These are phyloP conservation scores for Xestia sexstrigata DNA, from an alignment of 2,888 invertebrate genomes.

Conservation along the genomic window DNA sequence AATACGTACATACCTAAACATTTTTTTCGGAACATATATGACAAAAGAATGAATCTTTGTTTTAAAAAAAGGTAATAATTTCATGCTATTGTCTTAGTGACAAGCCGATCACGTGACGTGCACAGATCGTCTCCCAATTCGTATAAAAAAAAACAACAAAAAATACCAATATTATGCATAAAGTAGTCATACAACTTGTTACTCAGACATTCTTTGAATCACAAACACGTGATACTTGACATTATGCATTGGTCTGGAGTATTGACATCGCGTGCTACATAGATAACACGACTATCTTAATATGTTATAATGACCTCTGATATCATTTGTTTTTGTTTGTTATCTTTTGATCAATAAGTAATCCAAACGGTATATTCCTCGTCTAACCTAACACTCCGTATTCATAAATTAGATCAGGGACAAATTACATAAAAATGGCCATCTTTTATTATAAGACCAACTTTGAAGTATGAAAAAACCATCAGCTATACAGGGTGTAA, in stretches of 20 bases:
- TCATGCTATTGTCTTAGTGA: background rate
- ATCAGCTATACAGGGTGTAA: too few species aligned
- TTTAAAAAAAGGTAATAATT: background rate
- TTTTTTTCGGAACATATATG: background rate
- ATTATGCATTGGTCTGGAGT: conserved; percentile 14
- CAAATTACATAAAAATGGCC: background rate
- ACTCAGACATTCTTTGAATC: conserved; percentile 12
- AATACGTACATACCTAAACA: background rate
- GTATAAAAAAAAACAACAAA: background rate
- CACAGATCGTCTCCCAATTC: background rate
- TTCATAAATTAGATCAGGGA: background rate
- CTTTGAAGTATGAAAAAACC: background rate
- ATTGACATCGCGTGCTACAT: conserved; percentile 30
- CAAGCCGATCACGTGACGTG: background rate
- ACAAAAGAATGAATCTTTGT: background rate
- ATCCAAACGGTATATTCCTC: background rate
- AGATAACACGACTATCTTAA: conserved; percentile 26
- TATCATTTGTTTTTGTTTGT: conserved; percentile 10
- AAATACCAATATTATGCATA: background rate
- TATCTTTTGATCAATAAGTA: background rate
- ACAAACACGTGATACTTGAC: conserved; percentile 35
- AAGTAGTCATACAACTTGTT: conserved; percentile 17
- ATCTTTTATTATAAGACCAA: background rate
- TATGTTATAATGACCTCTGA: background rate
- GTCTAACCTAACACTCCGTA: background rate